phyloP scores from a whole-genome alignment of 2,797 vertebrate species.

The Merluccius polli region DNA sequence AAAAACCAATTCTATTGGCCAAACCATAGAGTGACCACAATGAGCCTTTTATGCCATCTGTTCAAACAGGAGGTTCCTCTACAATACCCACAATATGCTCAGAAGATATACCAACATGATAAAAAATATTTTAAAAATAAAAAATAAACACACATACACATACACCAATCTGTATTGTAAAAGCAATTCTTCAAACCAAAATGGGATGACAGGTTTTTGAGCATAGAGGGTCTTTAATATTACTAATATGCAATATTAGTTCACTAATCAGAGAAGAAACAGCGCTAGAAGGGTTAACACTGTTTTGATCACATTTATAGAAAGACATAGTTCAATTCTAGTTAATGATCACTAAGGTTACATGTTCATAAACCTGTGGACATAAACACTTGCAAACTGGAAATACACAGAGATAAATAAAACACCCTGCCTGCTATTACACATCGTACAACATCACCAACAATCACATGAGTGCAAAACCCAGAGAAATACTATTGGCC shows the following conservation, averaged over 20 bases:
- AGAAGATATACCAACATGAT: neutral
- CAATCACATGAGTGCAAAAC: neutral
- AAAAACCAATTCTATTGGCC: too few relatives aligned
- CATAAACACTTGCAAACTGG: neutral
- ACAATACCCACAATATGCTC: neutral
- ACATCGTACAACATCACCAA: neutral
- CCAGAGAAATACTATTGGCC: neutral
- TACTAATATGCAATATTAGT: neutral
- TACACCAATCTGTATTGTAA: neutral
- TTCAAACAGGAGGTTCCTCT: neutral
- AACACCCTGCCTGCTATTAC: neutral
- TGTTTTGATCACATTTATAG: neutral
- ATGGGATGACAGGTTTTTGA: neutral
- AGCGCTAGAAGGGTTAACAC: neutral
- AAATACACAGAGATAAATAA: neutral
- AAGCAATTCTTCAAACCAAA: too few relatives aligned
- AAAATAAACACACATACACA: neutral
- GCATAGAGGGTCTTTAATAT: neutral
- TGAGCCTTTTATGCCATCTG: neutral
- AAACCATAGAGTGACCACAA: too few relatives aligned
- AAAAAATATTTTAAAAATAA: too few relatives aligned
- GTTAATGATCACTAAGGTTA: neutral
- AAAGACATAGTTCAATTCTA: neutral
- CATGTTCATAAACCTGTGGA: neutral
- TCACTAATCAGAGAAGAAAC: neutral